Conservation (phyloP, 2,888 invertebrate species). For the Polietes domitor region DNA sequence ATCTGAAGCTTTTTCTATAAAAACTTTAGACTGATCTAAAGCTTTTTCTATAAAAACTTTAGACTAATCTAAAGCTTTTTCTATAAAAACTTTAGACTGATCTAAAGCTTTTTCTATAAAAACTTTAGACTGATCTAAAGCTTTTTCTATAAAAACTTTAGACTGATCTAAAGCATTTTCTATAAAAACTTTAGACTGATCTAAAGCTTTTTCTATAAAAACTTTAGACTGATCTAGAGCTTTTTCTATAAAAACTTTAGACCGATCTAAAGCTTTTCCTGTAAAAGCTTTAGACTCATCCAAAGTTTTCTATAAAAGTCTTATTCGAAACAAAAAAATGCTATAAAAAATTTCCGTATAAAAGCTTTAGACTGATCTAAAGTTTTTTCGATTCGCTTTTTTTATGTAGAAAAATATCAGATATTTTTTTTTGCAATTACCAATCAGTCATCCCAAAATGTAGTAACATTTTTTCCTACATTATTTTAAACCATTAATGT, state of each 20-base stretch:
- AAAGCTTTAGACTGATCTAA: too few species aligned
- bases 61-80: neutral
- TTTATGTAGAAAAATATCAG: too few species aligned
- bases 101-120: too few species aligned
- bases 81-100: neutral
- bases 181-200: neutral
- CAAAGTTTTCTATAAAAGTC: neutral
- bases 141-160: neutral
- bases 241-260: neutral
- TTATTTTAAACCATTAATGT: neutral
- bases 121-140: too few species aligned
- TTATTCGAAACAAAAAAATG: too few species aligned
- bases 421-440: neutral
- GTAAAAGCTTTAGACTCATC: neutral
- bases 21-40: neutral
- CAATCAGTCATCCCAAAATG: slow-evolving; percentile 5
- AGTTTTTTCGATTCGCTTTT: too few species aligned
- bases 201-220: too few species aligned
- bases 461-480: neutral
- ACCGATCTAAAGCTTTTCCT: neutral
- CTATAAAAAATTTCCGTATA: too few species aligned
- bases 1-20: neutral
- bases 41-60: neutral
- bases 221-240: too few species aligned
- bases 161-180: neutral